Evolutionary conservation across 2,888 invertebrate genomes (phyloP), one percentile per base, ranked within the genome.

Genomic region (Eupithecia subumbrata): DNA sequence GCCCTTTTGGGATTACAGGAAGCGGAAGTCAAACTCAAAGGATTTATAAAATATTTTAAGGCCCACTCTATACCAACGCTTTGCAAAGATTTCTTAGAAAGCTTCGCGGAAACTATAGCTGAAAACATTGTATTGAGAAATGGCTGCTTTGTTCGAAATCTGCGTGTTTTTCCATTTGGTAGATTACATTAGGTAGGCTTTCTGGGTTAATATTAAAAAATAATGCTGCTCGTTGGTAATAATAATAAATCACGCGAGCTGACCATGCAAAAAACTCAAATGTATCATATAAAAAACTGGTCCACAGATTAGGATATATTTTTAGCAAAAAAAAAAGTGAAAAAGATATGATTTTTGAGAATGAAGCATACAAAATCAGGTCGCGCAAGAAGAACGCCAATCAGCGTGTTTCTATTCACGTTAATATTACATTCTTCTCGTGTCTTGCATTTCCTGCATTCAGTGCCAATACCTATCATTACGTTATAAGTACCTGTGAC

Each of bases 401-500:
- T 22, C 56, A 56, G 56, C 56, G n/a, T 56, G 56, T 56, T 56
- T 56, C 56, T 60, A 60, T 60, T 64, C 64, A 34, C 18, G 34
- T 69, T 43, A 64, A 52, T 52, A 11, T 37, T 52, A 72, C 52
- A 72, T 67, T 43, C 37, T 67, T 43, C 67, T 76, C 70, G 71
- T 73, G 73, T 2, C 69, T 60, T 67, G 74, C 66, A 74, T 77
- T 74, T 76, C 76, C 76, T 74, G 72, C 69, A 56, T 72, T 72
- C 66, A 70, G 37, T 73, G 37, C 73, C 70, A 68, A 78, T 74
- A 70, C 52, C 76, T 76, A 76, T 78, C 56, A 78, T 78, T 78
- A 78, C 69, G 71, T 69, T 74, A 70, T 76, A 73, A 77, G 78
- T 83, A 82, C 78, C 80, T 78, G 80, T 86, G 88, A 89, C 89